Evolutionary conservation across 2,797 vertebrate genomes (phyloP).

Genomic region (Hyperoplus lanceolatus): DNA sequence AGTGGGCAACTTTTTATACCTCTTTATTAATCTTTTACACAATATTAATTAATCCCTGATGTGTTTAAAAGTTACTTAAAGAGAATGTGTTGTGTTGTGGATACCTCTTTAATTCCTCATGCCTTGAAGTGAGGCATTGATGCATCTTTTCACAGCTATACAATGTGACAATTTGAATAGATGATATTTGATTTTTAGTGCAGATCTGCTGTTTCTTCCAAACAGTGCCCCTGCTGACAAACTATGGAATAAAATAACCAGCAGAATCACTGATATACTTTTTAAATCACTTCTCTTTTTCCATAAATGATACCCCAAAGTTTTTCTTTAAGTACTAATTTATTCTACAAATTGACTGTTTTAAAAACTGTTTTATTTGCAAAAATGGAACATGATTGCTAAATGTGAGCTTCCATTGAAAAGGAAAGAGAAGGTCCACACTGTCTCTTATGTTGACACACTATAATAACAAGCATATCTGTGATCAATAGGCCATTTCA

Average conservation of each 20-base stretch:
- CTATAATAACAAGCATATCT: not conserved
- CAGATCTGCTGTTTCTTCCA: not conserved
- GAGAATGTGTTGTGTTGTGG: not conserved
- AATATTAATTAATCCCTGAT: not conserved
- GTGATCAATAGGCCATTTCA: not conserved
- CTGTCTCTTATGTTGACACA: not conserved
- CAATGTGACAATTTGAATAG: not conserved
- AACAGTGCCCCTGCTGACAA: not conserved
- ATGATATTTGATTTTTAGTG: not conserved
- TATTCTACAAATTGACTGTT: not conserved
- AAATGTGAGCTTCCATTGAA: not conserved
- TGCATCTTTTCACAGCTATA: not conserved
- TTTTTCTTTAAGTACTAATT: not conserved
- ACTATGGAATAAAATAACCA: not conserved
- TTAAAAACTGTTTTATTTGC: not conserved
- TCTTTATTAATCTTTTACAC: not conserved
- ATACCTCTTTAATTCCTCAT: not conserved
- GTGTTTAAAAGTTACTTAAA: not conserved
- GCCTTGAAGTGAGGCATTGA: not conserved
- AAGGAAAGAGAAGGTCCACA: not conserved
- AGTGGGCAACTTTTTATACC: too few relatives aligned
- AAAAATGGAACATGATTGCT: not conserved
- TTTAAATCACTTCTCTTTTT: not conserved
- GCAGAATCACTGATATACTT: not conserved
- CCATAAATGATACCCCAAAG: not conserved